A percentile compares a stretch with the other conserved stretches of the same genome.
Evolutionary conservation across 1,140 invertebrate species (phyloP).

Genomic region (Drosophila melanica): DNA sequence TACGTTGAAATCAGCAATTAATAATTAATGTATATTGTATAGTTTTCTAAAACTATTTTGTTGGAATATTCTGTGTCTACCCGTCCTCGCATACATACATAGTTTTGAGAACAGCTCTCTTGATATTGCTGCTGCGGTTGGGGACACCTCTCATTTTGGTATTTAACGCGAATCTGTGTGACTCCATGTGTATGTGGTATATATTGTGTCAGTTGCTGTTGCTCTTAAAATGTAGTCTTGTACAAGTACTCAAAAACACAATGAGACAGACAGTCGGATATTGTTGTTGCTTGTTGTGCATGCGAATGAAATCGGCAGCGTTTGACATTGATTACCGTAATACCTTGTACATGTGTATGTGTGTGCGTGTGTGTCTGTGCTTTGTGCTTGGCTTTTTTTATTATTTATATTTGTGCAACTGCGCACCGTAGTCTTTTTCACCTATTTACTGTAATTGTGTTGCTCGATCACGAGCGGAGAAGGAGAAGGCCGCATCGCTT

Average conservation of each 20-base stretch:
- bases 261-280: slow-evolving; percentile 46
- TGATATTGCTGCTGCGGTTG: slow-evolving; percentile 27
- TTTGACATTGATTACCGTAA: slow-evolving; percentile 82
- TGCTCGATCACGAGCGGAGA: slow-evolving; percentile 60
- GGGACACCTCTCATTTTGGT: slow-evolving; percentile 59
- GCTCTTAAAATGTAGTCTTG: slow-evolving; percentile 56
- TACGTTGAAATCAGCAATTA: not conserved
- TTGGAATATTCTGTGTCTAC: slow-evolving; percentile 8
- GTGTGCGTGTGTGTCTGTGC: slow-evolving; percentile 35
- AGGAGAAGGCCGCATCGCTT: slow-evolving; percentile 60
- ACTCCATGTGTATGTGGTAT: slow-evolving; percentile 3
- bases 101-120: slow-evolving; percentile 50
- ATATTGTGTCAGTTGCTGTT: slow-evolving; percentile 35
- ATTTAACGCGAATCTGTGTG: slow-evolving; percentile 57
- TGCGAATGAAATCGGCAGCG: slow-evolving; percentile 72
- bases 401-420: slow-evolving; percentile 76
- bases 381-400: slow-evolving; percentile 56
- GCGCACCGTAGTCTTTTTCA: slow-evolving; percentile 70
- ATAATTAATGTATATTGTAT: not conserved
- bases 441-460: slow-evolving; percentile 81
- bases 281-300: slow-evolving; percentile 52
- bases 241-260: slow-evolving; percentile 50
- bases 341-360: slow-evolving; percentile 55
- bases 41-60: slow-evolving; percentile 2
- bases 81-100: slow-evolving; percentile 32